These are phyloP conservation scores for Drosophila nr. fundita DNA, from an alignment of 2,888 invertebrate species.

Conservation along the genomic window DNA sequence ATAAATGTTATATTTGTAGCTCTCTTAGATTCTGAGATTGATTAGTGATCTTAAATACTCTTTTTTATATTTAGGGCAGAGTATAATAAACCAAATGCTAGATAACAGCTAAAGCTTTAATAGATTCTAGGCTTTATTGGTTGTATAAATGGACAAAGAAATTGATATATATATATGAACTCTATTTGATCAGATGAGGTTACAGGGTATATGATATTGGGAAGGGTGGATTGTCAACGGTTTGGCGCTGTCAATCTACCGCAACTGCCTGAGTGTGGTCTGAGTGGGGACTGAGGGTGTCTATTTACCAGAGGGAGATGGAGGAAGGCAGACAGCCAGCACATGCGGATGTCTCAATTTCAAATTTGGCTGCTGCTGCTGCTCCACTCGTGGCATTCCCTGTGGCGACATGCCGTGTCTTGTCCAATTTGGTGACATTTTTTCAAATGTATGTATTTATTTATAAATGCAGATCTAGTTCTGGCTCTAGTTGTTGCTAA, in stretches of 20 bases:
- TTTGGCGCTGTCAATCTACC: slow-evolving; percentile 68
- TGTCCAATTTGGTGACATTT: slow-evolving; percentile 47
- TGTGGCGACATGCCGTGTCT: slow-evolving; percentile 45
- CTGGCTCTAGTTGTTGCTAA: background rate
- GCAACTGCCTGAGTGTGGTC: background rate
- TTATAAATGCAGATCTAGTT: slow-evolving; percentile 10
- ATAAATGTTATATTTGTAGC: background rate
- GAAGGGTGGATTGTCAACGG: slow-evolving; percentile 22
- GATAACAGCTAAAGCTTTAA: background rate
- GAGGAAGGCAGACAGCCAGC: background rate
- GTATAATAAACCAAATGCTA: background rate
- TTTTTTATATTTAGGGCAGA: background rate
- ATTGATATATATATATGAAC: background rate
- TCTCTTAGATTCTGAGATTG: background rate
- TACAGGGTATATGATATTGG: slow-evolving; percentile 10
- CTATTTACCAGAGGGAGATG: background rate
- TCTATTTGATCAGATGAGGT: background rate
- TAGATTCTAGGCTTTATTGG: background rate
- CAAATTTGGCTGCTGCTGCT: slow-evolving; percentile 60
- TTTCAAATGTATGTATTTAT: slow-evolving; percentile 20
- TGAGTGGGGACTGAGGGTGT: background rate
- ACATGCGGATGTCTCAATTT: slow-evolving; percentile 72
- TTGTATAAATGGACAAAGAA: background rate
- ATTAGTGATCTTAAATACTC: background rate
- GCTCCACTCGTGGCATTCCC: slow-evolving; percentile 50